Evolutionary conservation across 2,113 vertebrate species (phyloP).

Genomic region (Urocolius indicus): DNA sequence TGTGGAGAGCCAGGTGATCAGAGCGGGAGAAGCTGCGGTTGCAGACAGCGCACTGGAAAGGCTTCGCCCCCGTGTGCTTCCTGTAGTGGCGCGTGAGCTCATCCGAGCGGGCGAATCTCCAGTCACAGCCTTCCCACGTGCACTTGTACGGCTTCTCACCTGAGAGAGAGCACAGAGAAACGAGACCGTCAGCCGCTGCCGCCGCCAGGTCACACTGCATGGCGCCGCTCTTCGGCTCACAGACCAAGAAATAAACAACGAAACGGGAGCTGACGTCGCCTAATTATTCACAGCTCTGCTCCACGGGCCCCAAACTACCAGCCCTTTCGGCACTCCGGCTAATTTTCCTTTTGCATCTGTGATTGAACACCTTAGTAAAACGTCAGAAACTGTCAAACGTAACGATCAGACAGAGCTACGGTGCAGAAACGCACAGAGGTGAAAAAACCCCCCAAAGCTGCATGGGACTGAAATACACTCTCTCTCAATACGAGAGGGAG

Average conservation of each 20-base stretch:
- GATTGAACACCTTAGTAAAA: neutral
- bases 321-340: neutral
- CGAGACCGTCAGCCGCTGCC: neutral
- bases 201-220: rapidly evolving
- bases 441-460: neutral
- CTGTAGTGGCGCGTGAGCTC: constrained; percentile 97
- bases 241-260: too few species aligned
- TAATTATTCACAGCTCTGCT: neutral
- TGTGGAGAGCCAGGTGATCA: constrained; percentile 96
- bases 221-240: rapidly evolving
- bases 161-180: constrained; percentile 51
- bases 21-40: constrained; percentile 97
- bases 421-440: neutral
- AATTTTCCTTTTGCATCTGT: neutral
- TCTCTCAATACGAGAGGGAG: neutral
- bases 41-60: constrained; percentile 94
- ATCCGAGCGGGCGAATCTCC: constrained; percentile 95
- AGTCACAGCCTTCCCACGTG: constrained; percentile 97
- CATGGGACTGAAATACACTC: neutral
- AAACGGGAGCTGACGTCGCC: neutral
- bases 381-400: neutral
- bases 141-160: constrained; percentile 98
- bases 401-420: rapidly evolving
- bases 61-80: constrained; percentile 97
- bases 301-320: neutral